Evolutionary conservation across 1,140 invertebrate species (phyloP).

Genomic region (Drosophila dunni): DNA sequence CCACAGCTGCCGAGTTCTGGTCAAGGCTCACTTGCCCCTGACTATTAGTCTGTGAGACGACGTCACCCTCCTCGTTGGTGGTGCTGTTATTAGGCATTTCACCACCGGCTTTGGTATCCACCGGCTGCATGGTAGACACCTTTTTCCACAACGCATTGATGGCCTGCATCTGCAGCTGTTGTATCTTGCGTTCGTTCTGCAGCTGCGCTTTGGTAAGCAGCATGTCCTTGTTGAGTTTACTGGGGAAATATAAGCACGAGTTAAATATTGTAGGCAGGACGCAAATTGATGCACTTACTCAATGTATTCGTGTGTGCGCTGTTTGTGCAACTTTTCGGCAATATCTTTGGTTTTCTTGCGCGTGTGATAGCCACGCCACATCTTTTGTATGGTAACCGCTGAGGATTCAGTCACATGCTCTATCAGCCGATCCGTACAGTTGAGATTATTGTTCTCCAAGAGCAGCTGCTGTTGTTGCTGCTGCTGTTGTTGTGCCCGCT

Average conservation of each 20-base stretch:
- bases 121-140: slow-evolving; percentile 90
- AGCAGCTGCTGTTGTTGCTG: slow-evolving; percentile 64
- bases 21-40: slow-evolving; percentile 64
- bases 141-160: slow-evolving; percentile 96
- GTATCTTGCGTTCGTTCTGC: slow-evolving; percentile 93
- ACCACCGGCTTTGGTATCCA: slow-evolving; percentile 57
- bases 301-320: slow-evolving; percentile 93
- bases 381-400: slow-evolving; percentile 93
- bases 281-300: slow-evolving; percentile 87
- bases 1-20: slow-evolving; percentile 76
- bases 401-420: slow-evolving; percentile 85
- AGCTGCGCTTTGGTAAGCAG: slow-evolving; percentile 91
- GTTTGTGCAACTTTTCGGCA: slow-evolving; percentile 91
- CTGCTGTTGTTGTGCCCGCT: slow-evolving; percentile 62
- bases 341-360: slow-evolving; percentile 90
- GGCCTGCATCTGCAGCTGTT: slow-evolving; percentile 94
- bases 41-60: neutral
- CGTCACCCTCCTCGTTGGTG: slow-evolving; percentile 19
- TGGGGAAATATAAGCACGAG: slow-evolving; percentile 63
- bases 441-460: slow-evolving; percentile 53
- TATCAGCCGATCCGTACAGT: slow-evolving; percentile 62
- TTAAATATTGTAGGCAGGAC: neutral
- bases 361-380: slow-evolving; percentile 94
- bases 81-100: slow-evolving; percentile 32
- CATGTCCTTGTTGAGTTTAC: slow-evolving; percentile 92